These are phyloP conservation scores for Tenrec ecaudatus DNA, from an alignment of 2,113 vertebrate genomes.

Conservation along the genomic window DNA sequence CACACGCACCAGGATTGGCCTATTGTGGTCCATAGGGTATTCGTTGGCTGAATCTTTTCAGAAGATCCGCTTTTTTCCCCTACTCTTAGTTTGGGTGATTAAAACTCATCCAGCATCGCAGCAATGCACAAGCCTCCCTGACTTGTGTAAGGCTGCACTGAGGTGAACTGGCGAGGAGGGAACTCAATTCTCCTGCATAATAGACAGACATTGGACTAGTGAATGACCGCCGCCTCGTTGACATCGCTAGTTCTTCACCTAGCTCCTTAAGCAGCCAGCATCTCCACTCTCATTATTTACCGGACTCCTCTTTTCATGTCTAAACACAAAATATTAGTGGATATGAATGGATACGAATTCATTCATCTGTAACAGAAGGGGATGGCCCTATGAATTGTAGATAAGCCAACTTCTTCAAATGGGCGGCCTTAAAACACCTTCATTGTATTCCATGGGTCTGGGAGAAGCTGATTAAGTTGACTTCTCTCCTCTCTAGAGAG, in stretches of 20 bases:
- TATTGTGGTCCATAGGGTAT: background rate
- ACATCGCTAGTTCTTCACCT: background rate
- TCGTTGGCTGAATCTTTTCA: background rate
- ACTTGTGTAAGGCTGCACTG: background rate
- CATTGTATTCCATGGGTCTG: background rate
- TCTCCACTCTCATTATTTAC: background rate
- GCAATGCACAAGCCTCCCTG: background rate
- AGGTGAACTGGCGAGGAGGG: background rate
- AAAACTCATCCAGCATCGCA: background rate
- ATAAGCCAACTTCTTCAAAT: background rate
- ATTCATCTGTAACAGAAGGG: background rate
- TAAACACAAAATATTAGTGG: constrained; percentile 15
- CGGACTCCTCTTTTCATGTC: background rate
- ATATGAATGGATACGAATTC: background rate
- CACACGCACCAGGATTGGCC: background rate
- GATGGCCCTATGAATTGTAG: background rate
- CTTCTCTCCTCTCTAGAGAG: background rate
- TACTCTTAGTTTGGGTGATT: background rate
- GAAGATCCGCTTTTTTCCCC: background rate
- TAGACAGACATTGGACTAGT: background rate
- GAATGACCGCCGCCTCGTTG: background rate
- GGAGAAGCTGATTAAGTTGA: background rate
- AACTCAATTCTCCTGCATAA: background rate
- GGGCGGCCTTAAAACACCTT: background rate
- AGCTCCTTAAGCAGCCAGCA: background rate